Conservation (phyloP, 1,140 invertebrate genomes). For the Nilaparvata lugens region DNA sequence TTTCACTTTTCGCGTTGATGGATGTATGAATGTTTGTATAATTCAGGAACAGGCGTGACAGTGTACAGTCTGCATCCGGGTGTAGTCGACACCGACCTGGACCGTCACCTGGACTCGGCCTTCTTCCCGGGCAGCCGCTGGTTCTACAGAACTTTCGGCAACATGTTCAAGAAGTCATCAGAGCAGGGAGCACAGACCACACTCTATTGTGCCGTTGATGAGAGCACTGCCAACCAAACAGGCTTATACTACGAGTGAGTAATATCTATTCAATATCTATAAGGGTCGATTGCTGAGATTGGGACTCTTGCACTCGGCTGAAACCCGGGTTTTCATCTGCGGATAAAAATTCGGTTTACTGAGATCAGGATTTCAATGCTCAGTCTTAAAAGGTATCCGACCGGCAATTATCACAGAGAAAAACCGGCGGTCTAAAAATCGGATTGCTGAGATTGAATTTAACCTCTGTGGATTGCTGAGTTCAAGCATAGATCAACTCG, state of each 20-base stretch:
- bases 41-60: slow-evolving; percentile 47
- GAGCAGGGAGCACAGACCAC: slow-evolving; percentile 69
- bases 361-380: too few species aligned
- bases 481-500: too few species aligned
- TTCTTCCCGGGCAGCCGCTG: slow-evolving; percentile 46
- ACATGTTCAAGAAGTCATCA: slow-evolving; percentile 46
- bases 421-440: too few species aligned
- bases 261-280: neutral
- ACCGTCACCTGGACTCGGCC: slow-evolving; percentile 51
- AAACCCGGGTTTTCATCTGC: too few species aligned
- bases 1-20: too few species aligned
- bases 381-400: too few species aligned
- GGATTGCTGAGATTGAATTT: too few species aligned
- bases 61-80: slow-evolving; percentile 64
- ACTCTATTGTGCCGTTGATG: slow-evolving; percentile 66
- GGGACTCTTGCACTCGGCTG: neutral
- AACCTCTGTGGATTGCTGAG: too few species aligned
- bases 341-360: too few species aligned
- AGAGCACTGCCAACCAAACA: slow-evolving; percentile 49
- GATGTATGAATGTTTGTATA: slow-evolving; percentile 38
- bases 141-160: slow-evolving; percentile 34
- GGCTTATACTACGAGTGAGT: slow-evolving; percentile 48
- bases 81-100: slow-evolving; percentile 61
- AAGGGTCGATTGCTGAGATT: neutral
- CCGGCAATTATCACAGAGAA: too few species aligned